Evolutionary conservation across 30 jellyfish, hydroid and myxozoan genomes (phyloP).

Genomic region (Cassiopea xamachana): DNA sequence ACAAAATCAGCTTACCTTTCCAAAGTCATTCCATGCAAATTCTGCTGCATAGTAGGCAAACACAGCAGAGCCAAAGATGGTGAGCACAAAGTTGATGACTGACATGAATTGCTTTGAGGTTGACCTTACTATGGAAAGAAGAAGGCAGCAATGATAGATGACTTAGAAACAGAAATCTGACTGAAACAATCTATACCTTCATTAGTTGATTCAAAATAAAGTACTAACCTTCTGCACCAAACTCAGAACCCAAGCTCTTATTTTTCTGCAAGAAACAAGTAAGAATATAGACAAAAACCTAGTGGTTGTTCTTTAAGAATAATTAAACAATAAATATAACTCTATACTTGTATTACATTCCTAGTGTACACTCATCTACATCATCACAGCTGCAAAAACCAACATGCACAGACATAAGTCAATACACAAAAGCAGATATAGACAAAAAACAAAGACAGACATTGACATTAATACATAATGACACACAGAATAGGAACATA

Average conservation of each 20-base stretch:
- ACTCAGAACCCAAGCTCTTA: conserved; percentile 49
- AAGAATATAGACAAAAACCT: not conserved
- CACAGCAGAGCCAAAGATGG: conserved; percentile 78
- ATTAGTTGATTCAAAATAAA: not conserved
- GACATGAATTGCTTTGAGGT: conserved; percentile 78
- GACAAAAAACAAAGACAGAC: too few species aligned
- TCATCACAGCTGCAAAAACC: too few species aligned
- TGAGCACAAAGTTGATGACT: conserved; percentile 68
- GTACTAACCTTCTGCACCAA: conserved; percentile 66
- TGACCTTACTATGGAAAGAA: conserved; percentile 57
- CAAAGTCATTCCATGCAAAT: conserved; percentile 79
- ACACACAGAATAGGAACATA: too few species aligned
- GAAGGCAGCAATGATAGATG: not conserved
- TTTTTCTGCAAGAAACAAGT: conserved; percentile 27
- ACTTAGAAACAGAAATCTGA: not conserved
- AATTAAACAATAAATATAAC: too few species aligned
- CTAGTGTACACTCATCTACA: too few species aligned
- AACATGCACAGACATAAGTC: too few species aligned
- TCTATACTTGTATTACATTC: too few species aligned
- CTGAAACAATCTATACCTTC: too few species aligned
- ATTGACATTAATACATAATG: too few species aligned
- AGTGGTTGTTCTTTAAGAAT: too few species aligned
- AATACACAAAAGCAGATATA: too few species aligned
- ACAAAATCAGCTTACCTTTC: conserved; percentile 34
- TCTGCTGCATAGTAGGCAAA: conserved; percentile 86